Evolutionary conservation across 2,888 invertebrate genomes (phyloP).

Genomic region (Phengaris arion): DNA sequence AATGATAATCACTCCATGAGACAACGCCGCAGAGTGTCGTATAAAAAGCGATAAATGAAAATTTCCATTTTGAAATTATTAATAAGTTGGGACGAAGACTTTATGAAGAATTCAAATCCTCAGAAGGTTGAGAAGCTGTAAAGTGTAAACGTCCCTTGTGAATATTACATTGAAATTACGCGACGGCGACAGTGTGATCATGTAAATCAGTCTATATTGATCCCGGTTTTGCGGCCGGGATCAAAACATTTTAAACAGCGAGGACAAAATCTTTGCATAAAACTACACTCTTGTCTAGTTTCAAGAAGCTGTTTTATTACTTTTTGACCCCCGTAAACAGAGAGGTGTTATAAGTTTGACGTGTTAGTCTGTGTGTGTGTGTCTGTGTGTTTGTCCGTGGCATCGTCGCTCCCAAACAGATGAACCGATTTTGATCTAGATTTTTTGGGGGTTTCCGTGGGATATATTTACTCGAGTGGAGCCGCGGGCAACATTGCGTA

Average conservation of each 20-base stretch:
- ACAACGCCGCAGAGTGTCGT: neutral
- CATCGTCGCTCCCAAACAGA: no score
- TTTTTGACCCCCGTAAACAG: no score
- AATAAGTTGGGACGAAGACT: slow-evolving; percentile 22
- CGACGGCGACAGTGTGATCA: slow-evolving; percentile 28
- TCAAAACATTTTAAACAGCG: neutral
- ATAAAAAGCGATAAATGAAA: neutral
- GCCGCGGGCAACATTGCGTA: no score
- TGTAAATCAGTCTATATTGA: slow-evolving; percentile 25
- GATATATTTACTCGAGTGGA: no score
- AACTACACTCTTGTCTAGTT: neutral
- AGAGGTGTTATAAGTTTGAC: no score
- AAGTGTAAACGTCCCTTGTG: slow-evolving; percentile 27
- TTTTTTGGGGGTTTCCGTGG: no score
- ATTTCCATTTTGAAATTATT: slow-evolving; percentile 28
- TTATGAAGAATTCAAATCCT: slow-evolving; percentile 32
- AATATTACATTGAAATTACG: slow-evolving; percentile 31
- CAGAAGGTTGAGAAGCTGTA: slow-evolving; percentile 23
- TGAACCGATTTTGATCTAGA: no score
- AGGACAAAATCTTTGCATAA: neutral
- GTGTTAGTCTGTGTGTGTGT: no score
- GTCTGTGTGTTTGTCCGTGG: no score
- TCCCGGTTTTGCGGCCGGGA: slow-evolving; percentile 20
- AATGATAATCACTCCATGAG: neutral
- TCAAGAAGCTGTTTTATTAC: neutral